phyloP scores from a whole-genome alignment of 2,888 invertebrate species.

The Drosophila stalkeri region DNA sequence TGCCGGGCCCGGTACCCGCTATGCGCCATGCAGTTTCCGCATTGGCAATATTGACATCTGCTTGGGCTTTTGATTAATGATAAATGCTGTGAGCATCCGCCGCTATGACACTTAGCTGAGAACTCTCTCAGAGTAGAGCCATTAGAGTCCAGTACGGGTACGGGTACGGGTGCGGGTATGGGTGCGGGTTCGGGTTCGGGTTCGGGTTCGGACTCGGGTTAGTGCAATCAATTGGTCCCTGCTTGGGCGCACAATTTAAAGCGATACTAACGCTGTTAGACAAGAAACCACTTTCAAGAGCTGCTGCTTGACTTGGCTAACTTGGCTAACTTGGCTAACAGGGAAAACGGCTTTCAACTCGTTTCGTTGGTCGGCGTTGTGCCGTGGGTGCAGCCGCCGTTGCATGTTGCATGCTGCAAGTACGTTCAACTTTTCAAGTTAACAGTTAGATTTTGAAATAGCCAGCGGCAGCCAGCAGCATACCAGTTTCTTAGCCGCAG shows the following conservation, averaged over 20 bases:
- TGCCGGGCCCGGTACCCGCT: slow-evolving; percentile 16
- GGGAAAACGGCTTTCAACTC: slow-evolving; percentile 80
- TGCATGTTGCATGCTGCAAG: slow-evolving; percentile 78
- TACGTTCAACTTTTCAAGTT: slow-evolving; percentile 80
- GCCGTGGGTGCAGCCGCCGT: slow-evolving; percentile 76
- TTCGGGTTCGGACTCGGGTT: slow-evolving; percentile 10
- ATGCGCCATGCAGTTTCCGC: slow-evolving; percentile 61
- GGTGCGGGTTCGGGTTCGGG: slow-evolving; percentile 18
- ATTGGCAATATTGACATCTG: slow-evolving; percentile 71
- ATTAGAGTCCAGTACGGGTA: slow-evolving; percentile 54
- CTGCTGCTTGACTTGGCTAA: slow-evolving; percentile 37
- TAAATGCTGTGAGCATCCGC: slow-evolving; percentile 75
- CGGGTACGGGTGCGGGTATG: slow-evolving; percentile 3
- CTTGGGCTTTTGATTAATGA: slow-evolving; percentile 77
- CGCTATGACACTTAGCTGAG: slow-evolving; percentile 70
- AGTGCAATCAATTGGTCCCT: slow-evolving; percentile 40
- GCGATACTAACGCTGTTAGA: slow-evolving; percentile 80
- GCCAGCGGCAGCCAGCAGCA: slow-evolving; percentile 69
- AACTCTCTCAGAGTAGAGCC: slow-evolving; percentile 47
- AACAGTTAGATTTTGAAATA: slow-evolving; percentile 82
- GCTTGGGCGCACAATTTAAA: slow-evolving; percentile 73
- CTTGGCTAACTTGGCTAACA: slow-evolving; percentile 69
- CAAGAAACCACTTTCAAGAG: slow-evolving; percentile 79
- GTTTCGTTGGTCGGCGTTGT: slow-evolving; percentile 63
- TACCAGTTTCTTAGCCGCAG: slow-evolving; percentile 71